Evolutionary conservation across 2,888 invertebrate species (phyloP), one percentile per base, ranked within the genome.

Genomic region (Dicyrtomina minuta): DNA sequence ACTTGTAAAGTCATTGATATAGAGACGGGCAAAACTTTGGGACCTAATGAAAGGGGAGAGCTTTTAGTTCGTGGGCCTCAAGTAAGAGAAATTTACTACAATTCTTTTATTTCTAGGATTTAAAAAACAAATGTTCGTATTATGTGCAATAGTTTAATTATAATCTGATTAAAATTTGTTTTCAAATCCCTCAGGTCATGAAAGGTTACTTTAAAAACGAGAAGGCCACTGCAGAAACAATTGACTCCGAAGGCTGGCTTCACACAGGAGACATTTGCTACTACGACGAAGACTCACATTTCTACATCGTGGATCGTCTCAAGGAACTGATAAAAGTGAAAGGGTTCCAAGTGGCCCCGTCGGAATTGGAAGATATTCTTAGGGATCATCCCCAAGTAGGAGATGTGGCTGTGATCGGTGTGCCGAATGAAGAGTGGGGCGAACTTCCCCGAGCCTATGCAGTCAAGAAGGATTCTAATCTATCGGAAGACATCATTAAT

Each of bases 361-460:
- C 94, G 0, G 95, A 95, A 81, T 81, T 95, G 33, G 94, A 95
- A 81, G 88, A 85, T 62, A 79, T 91, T 5, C 80, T 93, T 1
- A 85, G 90, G 71, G 85, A 86, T 51, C 90, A 92, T 81, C 89
- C 91, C 0, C 86, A 85, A 27, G 85, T 96, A 0, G 81, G 84
- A 13, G 95, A 96, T 78, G 92, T 89, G 0, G 94, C 90, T 0
- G 93, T 96, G 0, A 84, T 94, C 71, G 93, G 93, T 0, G 81
- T 90, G 15, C 87, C 89, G 0, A 88, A 92, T 79, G 82, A 84
- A 0, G 81, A 82, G 15, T 84, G 84, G 49, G 93, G 93, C 5
- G 92, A 93, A 82, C 84, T 87, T 15, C 93, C 93, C 0, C 86
- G 87, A 79, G 93, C 92, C 0, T 90, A 89, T 76, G 83, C 93